Base-by-base conservation (phyloP, 2,113 vertebrate species). In the Prochilodus magdalenae region DNA sequence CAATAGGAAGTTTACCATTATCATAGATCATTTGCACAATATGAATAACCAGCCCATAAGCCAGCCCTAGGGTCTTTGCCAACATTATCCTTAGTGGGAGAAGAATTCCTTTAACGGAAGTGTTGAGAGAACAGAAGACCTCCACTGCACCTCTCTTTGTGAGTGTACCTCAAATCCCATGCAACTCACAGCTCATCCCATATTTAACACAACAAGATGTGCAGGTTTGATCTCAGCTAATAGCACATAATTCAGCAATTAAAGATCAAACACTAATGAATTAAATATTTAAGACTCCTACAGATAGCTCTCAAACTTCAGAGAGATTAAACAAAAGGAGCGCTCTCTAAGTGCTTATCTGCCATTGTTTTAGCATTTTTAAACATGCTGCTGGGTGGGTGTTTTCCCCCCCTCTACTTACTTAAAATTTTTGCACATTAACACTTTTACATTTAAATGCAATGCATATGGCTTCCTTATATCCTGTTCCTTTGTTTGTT, bases 211-310 rank as follows among this genome's bases (percentile, higher is more conserved):
- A 88, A 78, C 26, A 73, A 33, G 77, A 87, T 76, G 24, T 82
- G 76, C 76, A 83, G 86, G 79, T 86, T 83, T 85, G 87, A 89
- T 90, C 77, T 33, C 14, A 27, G 71, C 60, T 88, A 87, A 88
- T 86, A 27, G 81, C 24, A 85, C 75, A 71, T 88, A 84, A 90
- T 86, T 77, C 27, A 44, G 75, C 88, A 84, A 87, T 90, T 89
- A 89, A 83, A 89, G 83, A 88, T 88, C 83, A 88, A 88, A 80
- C 33, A 16, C 24, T 65, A 55, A 75, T 88, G 76, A 84, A 87
- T 89, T 57, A 89, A 89, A 89, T 84, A 85, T 88, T 83, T 82
- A 87, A 82, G 18, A 65, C 75, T 82, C n/a, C 62, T 67, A 6
- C 72, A 74, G 72, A 81, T 66, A 66, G n/a, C n/a, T n/a, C n/a